Evolutionary conservation across 2,113 vertebrate genomes (phyloP).

Genomic region (Fregata magnificens): DNA sequence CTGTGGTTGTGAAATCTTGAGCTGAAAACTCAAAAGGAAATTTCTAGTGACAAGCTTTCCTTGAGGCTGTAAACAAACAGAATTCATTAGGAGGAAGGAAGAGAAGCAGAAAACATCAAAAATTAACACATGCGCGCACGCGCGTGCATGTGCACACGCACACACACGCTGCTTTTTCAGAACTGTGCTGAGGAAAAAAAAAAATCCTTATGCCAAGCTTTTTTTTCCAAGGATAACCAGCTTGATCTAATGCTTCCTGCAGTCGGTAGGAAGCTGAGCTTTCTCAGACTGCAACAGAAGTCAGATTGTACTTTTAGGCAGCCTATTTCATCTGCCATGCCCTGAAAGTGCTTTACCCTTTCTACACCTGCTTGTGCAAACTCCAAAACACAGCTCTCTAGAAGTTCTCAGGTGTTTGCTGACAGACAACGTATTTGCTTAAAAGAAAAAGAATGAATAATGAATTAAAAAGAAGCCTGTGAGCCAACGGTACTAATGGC

Average conservation of each 20-base stretch:
- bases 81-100: constrained; percentile 61
- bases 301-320: background rate
- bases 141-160: fast-evolving
- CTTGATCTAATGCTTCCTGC: background rate
- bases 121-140: background rate
- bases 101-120: constrained; percentile 58
- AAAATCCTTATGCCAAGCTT: background rate
- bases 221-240: background rate
- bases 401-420: constrained; percentile 41
- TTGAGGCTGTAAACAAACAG: constrained; percentile 71
- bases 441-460: constrained; percentile 31
- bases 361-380: constrained; percentile 58
- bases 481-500: background rate
- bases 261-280: background rate
- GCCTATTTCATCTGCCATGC: background rate
- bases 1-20: constrained; percentile 74
- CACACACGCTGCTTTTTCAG: background rate
- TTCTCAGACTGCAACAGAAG: background rate
- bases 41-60: constrained; percentile 72
- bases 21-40: constrained; percentile 68
- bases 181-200: background rate
- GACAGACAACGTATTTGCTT: background rate
- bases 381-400: background rate
- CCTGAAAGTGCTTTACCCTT: background rate
- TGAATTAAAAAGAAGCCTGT: background rate